A percentile compares a stretch with the other conserved stretches of the same genome.
Evolutionary conservation across 2,797 vertebrate species (phyloP).

Genomic region (Dermochelys coriacea): DNA sequence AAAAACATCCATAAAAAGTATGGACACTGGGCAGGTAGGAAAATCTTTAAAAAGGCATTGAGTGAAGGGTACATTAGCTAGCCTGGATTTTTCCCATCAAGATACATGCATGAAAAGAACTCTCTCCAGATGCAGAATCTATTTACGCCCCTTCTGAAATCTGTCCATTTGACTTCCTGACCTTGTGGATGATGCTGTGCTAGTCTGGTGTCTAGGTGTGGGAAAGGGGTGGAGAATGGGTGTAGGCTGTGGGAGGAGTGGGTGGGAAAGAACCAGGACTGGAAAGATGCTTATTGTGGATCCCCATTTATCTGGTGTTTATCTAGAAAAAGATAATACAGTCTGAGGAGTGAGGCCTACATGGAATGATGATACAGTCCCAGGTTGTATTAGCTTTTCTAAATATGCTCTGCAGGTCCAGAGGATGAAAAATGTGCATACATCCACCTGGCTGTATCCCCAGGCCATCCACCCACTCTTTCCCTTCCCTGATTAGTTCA

Average conservation of each 20-base stretch:
- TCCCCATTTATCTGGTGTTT: rapidly evolving
- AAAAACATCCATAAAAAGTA: constrained; percentile 58
- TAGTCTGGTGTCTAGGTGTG: background rate
- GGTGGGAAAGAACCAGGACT: rapidly evolving
- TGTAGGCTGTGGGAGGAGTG: background rate
- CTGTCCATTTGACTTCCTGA: background rate
- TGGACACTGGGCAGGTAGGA: background rate
- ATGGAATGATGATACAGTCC: background rate
- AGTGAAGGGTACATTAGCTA: background rate
- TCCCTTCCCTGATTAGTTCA: background rate
- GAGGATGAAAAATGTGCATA: background rate
- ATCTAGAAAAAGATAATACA: rapidly evolving
- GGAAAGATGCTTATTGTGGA: background rate
- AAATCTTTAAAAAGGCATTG: background rate
- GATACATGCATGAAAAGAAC: background rate
- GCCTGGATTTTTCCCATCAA: background rate
- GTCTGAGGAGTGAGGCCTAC: background rate
- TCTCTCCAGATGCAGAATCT: background rate
- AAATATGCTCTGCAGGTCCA: background rate
- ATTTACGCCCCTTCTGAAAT: background rate
- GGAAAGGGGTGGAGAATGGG: background rate
- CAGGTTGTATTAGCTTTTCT: background rate
- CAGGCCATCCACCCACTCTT: background rate
- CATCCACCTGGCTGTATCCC: too few species aligned
- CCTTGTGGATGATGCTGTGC: background rate